Conservation (phyloP, 2,888 invertebrate species). For the Dryococelus australis region DNA sequence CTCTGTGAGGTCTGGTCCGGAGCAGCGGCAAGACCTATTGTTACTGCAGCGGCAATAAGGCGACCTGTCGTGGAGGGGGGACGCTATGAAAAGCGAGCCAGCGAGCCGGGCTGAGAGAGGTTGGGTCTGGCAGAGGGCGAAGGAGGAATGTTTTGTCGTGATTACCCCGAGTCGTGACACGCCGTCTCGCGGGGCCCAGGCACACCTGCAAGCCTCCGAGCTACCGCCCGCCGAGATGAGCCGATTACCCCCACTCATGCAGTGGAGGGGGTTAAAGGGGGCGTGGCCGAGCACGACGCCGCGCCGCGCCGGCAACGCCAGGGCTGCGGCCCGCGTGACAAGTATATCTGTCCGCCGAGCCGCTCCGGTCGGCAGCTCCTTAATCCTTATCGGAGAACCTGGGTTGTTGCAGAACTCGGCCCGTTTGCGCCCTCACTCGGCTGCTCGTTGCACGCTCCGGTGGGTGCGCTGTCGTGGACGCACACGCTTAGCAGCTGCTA, state of each 20-base stretch:
- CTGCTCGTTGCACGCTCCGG: too few relatives aligned
- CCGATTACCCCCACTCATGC: background rate
- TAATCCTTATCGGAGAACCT: background rate
- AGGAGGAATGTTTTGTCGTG: constrained; percentile 8
- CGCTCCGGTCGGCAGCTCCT: background rate
- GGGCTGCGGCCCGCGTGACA: background rate
- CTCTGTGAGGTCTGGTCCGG: too few relatives aligned
- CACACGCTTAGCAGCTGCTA: too few relatives aligned
- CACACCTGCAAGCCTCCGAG: background rate
- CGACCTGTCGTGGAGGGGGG: too few relatives aligned
- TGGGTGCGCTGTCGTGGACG: too few relatives aligned
- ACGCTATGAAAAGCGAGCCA: too few relatives aligned
- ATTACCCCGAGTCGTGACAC: constrained; percentile 10
- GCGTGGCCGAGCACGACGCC: background rate
- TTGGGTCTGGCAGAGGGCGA: background rate
- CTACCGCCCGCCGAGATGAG: constrained; percentile 16
- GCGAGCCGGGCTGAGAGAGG: too few relatives aligned
- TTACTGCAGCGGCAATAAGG: too few relatives aligned
- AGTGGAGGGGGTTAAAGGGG: background rate
- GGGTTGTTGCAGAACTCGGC: too few relatives aligned
- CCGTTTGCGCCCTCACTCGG: too few relatives aligned
- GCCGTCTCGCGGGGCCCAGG: background rate
- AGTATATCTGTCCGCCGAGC: background rate
- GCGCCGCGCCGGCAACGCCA: background rate
- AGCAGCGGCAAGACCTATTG: too few relatives aligned